A percentile compares a stretch with the other conserved stretches of the same genome.
Conservation (phyloP, 2,797 vertebrate species). For the Cuniculus paca region DNA sequence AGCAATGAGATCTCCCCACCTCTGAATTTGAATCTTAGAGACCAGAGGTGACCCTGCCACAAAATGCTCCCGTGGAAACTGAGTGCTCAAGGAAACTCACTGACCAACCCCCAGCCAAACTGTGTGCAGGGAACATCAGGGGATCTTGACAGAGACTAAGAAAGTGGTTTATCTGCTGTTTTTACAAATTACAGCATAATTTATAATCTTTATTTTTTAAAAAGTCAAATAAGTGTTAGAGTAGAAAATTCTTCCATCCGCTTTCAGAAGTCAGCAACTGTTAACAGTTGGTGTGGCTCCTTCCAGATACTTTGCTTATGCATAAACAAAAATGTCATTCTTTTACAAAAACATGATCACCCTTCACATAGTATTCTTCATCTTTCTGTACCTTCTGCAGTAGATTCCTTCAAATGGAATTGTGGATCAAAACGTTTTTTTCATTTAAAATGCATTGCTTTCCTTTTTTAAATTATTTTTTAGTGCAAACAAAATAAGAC, state of each 20-base stretch:
- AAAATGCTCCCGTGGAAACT: not conserved
- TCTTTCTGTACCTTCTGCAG: not conserved
- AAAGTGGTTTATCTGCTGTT: not conserved
- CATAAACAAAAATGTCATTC: slow-evolving; percentile 3
- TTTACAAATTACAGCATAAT: not conserved
- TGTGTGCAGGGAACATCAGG: not conserved
- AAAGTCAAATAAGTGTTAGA: slow-evolving; percentile 20
- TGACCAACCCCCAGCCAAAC: not conserved
- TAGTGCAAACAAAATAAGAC: not conserved
- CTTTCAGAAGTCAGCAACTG: slow-evolving; percentile 44
- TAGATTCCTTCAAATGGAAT: not conserved
- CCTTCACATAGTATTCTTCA: not conserved
- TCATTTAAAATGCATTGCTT: slow-evolving; percentile 36
- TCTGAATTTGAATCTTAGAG: not conserved
- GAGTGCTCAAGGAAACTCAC: not conserved
- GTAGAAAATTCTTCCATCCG: not conserved
- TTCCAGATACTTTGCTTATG: slow-evolving; percentile 1
- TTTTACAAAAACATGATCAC: slow-evolving; percentile 2
- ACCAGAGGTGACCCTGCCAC: not conserved
- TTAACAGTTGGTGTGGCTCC: not conserved
- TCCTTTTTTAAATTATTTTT: not conserved
- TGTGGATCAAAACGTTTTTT: not conserved
- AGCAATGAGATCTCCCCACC: not conserved
- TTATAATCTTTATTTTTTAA: not conserved
- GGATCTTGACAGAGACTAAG: not conserved